Conservation (phyloP, 1,140 invertebrate genomes). For the Drosophila erecta region DNA sequence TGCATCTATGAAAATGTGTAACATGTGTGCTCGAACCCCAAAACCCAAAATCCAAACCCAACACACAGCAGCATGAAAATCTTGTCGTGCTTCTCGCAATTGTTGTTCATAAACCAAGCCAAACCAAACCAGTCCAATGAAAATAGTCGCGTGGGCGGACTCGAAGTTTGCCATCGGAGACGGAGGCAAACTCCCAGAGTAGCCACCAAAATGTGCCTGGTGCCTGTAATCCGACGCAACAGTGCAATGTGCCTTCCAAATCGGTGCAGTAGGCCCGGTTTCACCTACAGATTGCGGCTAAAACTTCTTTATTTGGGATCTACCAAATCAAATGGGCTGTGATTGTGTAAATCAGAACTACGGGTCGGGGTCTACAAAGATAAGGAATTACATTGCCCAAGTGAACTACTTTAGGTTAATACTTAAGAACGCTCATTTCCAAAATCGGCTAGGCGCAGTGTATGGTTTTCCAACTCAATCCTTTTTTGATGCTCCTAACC, state of each 20-base stretch:
- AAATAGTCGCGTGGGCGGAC: conserved; percentile 66
- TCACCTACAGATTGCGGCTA: not conserved
- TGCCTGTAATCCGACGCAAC: conserved; percentile 58
- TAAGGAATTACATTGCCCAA: too few relatives aligned
- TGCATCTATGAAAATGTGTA: conserved; percentile 27
- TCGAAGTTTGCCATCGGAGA: conserved; percentile 59
- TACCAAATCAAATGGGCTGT: not conserved
- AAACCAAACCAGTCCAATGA: conserved; percentile 49
- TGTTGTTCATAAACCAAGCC: conserved; percentile 15
- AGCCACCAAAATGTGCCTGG: conserved; percentile 18
- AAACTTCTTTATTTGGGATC: too few relatives aligned
- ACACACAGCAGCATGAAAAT: conserved; percentile 13
- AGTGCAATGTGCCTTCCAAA: conserved; percentile 50
- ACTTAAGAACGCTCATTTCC: too few relatives aligned
- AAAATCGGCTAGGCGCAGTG: too few relatives aligned
- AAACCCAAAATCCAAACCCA: not conserved
- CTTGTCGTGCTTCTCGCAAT: conserved; percentile 15
- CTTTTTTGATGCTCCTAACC: too few relatives aligned
- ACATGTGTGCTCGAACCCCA: conserved; percentile 46
- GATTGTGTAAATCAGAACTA: too few relatives aligned
- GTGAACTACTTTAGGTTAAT: too few relatives aligned
- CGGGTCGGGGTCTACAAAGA: too few relatives aligned
- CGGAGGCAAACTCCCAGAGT: conserved; percentile 27
- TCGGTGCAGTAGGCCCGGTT: not conserved
- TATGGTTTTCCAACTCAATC: too few relatives aligned